Conservation (phyloP, 1,140 invertebrate genomes). For the Lordiphosa collinella region DNA sequence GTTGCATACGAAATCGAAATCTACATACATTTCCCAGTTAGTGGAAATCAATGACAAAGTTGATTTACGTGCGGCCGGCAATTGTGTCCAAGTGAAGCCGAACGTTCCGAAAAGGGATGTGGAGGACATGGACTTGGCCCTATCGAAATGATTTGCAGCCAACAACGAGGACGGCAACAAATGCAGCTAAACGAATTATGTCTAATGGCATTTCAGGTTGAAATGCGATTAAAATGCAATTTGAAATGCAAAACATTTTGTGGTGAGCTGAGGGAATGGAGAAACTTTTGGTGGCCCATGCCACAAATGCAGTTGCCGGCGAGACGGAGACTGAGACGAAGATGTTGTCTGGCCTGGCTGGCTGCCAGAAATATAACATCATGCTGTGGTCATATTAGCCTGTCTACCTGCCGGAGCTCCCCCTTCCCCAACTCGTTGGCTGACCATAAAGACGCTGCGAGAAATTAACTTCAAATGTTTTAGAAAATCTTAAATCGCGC, state of each 20-base stretch:
- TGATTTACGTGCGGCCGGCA: slow-evolving; percentile 71
- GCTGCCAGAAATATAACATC: slow-evolving; percentile 4
- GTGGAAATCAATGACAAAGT: slow-evolving; percentile 71
- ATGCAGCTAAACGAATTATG: slow-evolving; percentile 76
- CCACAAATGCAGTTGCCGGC: neutral
- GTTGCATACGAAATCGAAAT: slow-evolving; percentile 53
- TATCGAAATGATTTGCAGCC: slow-evolving; percentile 69
- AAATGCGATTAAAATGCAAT: slow-evolving; percentile 78
- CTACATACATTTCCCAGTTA: slow-evolving; percentile 17
- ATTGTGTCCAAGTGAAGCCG: slow-evolving; percentile 59
- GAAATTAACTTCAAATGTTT: slow-evolving; percentile 68
- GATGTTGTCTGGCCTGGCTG: slow-evolving; percentile 31
- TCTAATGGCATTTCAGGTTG: slow-evolving; percentile 78
- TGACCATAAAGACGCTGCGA: slow-evolving; percentile 48
- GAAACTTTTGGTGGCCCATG: neutral
- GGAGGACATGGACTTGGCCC: slow-evolving; percentile 35
- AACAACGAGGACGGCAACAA: slow-evolving; percentile 47
- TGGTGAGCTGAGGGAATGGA: neutral
- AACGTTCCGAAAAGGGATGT: slow-evolving; percentile 13
- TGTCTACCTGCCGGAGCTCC: neutral
- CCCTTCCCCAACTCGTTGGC: slow-evolving; percentile 1
- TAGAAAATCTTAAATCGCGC: slow-evolving; percentile 65
- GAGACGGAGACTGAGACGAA: neutral
- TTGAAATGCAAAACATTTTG: slow-evolving; percentile 74
- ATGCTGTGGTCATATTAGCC: slow-evolving; percentile 31